Base-by-base conservation (phyloP, 2,888 invertebrate genomes). In the Aphidius colemani region DNA sequence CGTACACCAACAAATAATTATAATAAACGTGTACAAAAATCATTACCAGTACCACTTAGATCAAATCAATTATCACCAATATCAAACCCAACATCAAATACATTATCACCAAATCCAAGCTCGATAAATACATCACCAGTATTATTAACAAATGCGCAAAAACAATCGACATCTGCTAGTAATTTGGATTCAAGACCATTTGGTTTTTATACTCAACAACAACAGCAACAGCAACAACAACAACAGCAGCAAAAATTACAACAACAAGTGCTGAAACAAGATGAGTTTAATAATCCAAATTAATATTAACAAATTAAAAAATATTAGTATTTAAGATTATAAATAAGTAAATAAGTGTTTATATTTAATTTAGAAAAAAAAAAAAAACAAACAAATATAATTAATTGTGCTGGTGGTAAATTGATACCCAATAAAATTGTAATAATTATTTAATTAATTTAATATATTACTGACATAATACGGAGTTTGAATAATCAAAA, bases 1-100 rank as follows among this genome's bases (percentile, higher is more conserved):
- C 85, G 90, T 18, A 86, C 86, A 3, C 81, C 86, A 1, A 65
- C 66, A 9, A 72, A 75, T 59, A 72, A 75, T 56, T 72, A 78
- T 30, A 63, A 69, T 5, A 75, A 76, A 59, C 77, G 76, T 57
- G 67, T 75, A 18, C 81, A 79, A 51, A 74, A 75, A 13, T 74
- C 79, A 9, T 73, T 81, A 53, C 81, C 78, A 48, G 81, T 82
- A 3, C 81, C 82, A 4, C 72, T 82, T 39, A 69, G 81, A n/a
- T 75, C 80, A 0, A 79, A 81, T 30, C 81, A 78, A 59, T 69
- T 71, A 40, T 65, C 64, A 8, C 81, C 78, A 59, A 68, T 71
- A 40, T 65, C 64, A 8, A 50, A 11, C 48, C 13, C 11, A 66
- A 71, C 58, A 61, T 75, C 53, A 43, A n/a, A 44, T 46, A 55